Evolutionary conservation across 30 jellyfish, hydroid and myxozoan genomes (phyloP).

Genomic region (Pelagia noctiluca): DNA sequence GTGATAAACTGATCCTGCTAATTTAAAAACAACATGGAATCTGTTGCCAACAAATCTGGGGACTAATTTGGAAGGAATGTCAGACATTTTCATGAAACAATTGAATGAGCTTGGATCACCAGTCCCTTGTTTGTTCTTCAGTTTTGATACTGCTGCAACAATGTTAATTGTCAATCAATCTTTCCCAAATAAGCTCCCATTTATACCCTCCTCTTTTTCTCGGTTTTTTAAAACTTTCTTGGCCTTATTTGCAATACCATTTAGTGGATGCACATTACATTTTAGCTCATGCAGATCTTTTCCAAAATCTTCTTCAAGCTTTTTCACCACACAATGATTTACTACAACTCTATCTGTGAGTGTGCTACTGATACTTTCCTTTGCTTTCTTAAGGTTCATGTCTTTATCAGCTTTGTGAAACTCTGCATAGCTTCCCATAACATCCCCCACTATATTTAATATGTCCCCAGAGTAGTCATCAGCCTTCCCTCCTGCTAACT

Average conservation of each 20-base stretch:
- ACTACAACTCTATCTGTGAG: constrained; percentile 10
- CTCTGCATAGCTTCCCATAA: background rate
- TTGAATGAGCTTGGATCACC: constrained; percentile 3
- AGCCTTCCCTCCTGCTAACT: constrained; percentile 16
- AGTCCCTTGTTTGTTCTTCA: background rate
- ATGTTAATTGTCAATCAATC: background rate
- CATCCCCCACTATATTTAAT: background rate
- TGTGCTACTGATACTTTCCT: background rate
- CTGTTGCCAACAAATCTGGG: constrained; percentile 1
- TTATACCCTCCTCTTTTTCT: too few species aligned
- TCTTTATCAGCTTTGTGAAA: background rate
- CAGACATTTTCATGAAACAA: background rate
- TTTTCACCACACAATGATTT: too few species aligned
- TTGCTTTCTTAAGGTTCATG: background rate
- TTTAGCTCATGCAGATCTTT: background rate
- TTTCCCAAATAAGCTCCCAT: too few species aligned
- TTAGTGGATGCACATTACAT: constrained; percentile 14
- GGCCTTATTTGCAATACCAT: constrained; percentile 10
- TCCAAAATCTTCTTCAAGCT: too few species aligned
- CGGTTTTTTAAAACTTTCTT: constrained; percentile 8
- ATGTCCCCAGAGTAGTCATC: background rate
- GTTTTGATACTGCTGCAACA: background rate
- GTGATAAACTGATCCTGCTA: background rate
- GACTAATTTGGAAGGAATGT: background rate
- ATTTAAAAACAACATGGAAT: background rate